Conservation (phyloP, 2,888 invertebrate genomes). For the Drosophila formosana region DNA sequence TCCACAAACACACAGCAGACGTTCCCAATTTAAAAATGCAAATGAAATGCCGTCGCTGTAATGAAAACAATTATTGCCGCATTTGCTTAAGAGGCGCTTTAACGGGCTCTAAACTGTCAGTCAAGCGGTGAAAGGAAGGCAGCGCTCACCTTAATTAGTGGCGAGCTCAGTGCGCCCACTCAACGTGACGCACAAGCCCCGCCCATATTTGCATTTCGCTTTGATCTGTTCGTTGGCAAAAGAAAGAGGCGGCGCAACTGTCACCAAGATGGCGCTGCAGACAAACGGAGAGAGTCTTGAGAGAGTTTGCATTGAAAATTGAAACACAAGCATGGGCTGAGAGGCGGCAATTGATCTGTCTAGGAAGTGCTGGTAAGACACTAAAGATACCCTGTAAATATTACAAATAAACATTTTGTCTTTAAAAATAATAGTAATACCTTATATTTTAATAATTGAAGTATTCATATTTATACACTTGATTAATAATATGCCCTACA, state of each 20-base stretch:
- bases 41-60: slow-evolving; percentile 60
- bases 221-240: slow-evolving; percentile 66
- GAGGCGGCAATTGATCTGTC: slow-evolving; percentile 4
- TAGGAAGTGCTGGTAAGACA: background rate
- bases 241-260: slow-evolving; percentile 29
- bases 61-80: slow-evolving; percentile 82
- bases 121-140: slow-evolving; percentile 25
- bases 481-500: background rate
- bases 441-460: too few species aligned
- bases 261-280: slow-evolving; percentile 41
- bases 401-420: too few species aligned
- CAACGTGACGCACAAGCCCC: slow-evolving; percentile 36
- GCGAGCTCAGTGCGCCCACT: slow-evolving; percentile 53
- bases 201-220: slow-evolving; percentile 78
- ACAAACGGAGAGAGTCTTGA: slow-evolving; percentile 23
- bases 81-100: slow-evolving; percentile 76
- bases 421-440: too few species aligned
- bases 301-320: slow-evolving; percentile 3
- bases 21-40: slow-evolving; percentile 59
- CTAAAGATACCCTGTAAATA: background rate
- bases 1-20: slow-evolving; percentile 9
- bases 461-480: background rate
- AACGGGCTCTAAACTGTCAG: slow-evolving; percentile 73
- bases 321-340: slow-evolving; percentile 2
- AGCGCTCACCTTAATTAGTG: slow-evolving; percentile 72